Conservation (phyloP, 2,797 vertebrate genomes). For the Sitta carolinensis region DNA sequence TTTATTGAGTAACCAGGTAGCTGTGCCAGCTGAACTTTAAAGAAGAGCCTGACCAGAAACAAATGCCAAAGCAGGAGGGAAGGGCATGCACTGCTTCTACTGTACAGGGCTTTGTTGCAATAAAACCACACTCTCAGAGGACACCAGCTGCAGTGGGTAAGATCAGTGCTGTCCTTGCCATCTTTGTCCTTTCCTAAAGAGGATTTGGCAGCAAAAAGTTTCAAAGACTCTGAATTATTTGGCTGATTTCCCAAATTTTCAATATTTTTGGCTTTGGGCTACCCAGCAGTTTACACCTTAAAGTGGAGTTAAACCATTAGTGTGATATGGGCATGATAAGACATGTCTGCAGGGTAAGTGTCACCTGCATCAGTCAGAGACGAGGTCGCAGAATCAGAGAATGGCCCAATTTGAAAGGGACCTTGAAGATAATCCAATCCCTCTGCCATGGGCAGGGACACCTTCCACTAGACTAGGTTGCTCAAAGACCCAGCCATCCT, state of each 20-base stretch:
- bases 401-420: neutral
- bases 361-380: neutral
- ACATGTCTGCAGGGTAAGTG: neutral
- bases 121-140: neutral
- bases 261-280: neutral
- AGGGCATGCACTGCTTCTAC: constrained; percentile 38
- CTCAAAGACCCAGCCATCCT: neutral
- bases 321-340: neutral
- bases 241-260: neutral
- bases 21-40: constrained; percentile 33
- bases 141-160: neutral
- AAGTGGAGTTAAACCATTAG: neutral
- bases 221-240: neutral
- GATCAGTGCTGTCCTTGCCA: neutral
- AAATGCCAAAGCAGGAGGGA: constrained; percentile 45
- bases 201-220: neutral
- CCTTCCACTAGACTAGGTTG: neutral
- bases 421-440: neutral
- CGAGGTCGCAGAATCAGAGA: neutral
- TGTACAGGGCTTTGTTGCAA: neutral
- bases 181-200: neutral
- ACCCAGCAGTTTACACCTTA: neutral
- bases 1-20: neutral
- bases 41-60: constrained; percentile 23
- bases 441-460: neutral